Conservation (phyloP, 1,140 invertebrate species). For the Drosophila murphyi region DNA sequence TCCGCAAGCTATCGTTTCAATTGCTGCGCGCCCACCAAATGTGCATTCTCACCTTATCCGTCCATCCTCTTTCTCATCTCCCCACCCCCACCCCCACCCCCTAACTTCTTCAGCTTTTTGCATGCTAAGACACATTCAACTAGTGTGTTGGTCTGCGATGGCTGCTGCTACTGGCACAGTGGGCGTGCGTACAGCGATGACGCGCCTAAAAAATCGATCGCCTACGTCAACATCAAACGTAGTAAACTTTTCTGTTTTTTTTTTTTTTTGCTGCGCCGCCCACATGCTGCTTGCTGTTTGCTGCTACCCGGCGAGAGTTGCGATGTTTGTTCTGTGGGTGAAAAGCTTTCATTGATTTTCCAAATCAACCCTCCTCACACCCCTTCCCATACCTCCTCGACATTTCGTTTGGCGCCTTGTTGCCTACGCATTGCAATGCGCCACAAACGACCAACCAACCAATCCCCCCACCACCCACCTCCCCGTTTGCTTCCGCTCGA, state of each 20-base stretch:
- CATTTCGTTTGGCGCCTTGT: conserved; percentile 45
- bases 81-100: not conserved
- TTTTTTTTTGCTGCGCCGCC: conserved; percentile 4
- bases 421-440: conserved; percentile 38
- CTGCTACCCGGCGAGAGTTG: not conserved
- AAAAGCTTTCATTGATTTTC: conserved; percentile 58
- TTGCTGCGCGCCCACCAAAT: not conserved
- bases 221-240: conserved; percentile 81
- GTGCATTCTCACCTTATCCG: not conserved
- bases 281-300: not conserved
- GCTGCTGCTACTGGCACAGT: not conserved
- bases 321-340: not conserved
- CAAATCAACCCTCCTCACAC: not conserved
- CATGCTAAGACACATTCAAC: conserved; percentile 25
- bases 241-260: conserved; percentile 65
- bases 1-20: too few relatives aligned
- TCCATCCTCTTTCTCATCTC: not conserved
- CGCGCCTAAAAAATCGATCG: conserved; percentile 69
- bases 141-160: conserved; percentile 4
- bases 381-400: not conserved
- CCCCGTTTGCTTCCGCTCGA: conserved; percentile 10
- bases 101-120: not conserved
- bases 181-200: conserved; percentile 14
- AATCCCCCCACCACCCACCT: not conserved
- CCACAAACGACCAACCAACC: not conserved